Base-by-base conservation (phyloP, 2,797 vertebrate species). In the Numenius phaeopus region DNA sequence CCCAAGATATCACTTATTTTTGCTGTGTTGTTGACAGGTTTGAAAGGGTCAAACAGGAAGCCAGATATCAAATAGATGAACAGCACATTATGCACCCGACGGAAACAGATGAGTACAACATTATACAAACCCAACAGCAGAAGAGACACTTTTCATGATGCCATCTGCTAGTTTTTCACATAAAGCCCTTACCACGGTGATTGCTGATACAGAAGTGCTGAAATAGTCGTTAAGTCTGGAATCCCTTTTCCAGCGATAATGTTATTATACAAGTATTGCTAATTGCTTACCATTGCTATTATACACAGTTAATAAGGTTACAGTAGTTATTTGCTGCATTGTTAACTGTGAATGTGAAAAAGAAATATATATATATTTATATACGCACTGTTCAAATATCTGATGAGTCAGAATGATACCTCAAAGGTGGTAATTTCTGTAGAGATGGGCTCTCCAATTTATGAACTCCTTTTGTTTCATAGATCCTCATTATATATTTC, bases 141-240 rank as follows among this genome's bases (percentile, higher is more conserved):
- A 88, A 75, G 19, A 87, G 18, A 66, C 26, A 13, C 15, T 12
- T 87, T 85, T 71, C n/a, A 23, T 46, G 4, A n/a, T 71, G 14
- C 83, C 73, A 62, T 92, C 88, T 96, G 42, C 40, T 75, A 77
- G 26, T 92, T 87, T 89, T 55, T 78, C 37, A n/a, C 52, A 64
- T 52, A 77, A 85, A 94, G 12, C n/a, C 19, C 78, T 94, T 85
- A 24, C 18, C 71, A 22, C 2, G 1, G 24, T 52, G 42, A 47
- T 49, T 69, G 37, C 29, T 80, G 64, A 67, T 52, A 55, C 4
- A 59, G 59, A 67, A 92, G 26, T 67, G 39, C 37, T 84, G 55
- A 73, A 83, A 85, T 14, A 92, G 27, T 59, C 47, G 67, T 89
- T 66, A 91, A 80, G 55, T 42, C 27, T 70, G 37, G n/a, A 94